phyloP scores from a whole-genome alignment of 2,113 vertebrate genomes.

The Psittacula cyanocephala region DNA sequence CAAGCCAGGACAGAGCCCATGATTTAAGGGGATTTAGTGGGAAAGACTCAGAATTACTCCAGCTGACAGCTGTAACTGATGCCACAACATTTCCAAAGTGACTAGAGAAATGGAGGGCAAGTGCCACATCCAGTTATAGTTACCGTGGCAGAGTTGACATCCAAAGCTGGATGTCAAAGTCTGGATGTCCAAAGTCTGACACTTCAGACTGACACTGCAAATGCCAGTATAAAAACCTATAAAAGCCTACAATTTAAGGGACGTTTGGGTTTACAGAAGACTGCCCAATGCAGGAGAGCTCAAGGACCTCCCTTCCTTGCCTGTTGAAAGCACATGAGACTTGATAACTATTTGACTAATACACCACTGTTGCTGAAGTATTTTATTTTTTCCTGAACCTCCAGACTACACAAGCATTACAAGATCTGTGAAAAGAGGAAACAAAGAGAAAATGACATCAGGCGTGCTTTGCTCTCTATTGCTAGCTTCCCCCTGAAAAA shows the following conservation, averaged over 20 bases:
- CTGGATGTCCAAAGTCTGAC: not conserved
- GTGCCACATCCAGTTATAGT: accelerated
- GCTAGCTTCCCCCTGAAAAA: slow-evolving; percentile 22
- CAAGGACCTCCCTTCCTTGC: not conserved
- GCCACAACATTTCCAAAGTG: not conserved
- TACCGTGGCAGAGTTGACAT: not conserved
- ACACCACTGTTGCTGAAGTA: not conserved
- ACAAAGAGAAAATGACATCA: not conserved
- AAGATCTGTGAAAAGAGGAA: slow-evolving; percentile 9
- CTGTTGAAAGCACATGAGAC: not conserved
- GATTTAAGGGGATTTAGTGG: not conserved
- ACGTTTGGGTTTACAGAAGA: not conserved
- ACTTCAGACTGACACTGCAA: not conserved
- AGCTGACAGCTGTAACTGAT: not conserved
- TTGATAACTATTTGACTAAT: not conserved
- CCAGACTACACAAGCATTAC: not conserved
- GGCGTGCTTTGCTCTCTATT: slow-evolving; percentile 6
- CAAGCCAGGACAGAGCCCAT: not conserved
- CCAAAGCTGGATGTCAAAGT: not conserved
- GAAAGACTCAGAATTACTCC: not conserved
- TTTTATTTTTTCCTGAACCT: not conserved
- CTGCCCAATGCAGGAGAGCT: not conserved
- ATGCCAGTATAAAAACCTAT: not conserved
- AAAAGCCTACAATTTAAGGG: not conserved
- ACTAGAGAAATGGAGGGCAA: not conserved